Evolutionary conservation across 2,113 vertebrate species (phyloP).

Genomic region (Odontesthes bonariensis): DNA sequence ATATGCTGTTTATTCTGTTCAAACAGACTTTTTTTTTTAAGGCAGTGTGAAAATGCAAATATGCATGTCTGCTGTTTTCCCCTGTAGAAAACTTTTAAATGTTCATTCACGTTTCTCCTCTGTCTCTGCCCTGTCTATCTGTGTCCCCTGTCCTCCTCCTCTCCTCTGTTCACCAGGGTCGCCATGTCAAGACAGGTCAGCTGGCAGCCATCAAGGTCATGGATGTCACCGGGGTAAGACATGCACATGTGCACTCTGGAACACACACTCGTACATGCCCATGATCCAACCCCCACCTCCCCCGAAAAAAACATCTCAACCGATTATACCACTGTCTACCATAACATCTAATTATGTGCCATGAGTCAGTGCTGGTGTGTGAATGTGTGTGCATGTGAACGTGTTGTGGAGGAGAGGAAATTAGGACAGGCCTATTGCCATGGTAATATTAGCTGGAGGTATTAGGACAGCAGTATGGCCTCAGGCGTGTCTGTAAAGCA

Average conservation of each 20-base stretch:
- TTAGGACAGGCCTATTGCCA: constrained; percentile 70
- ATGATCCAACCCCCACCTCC: background rate
- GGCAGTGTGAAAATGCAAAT: background rate
- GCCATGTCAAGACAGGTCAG: constrained; percentile 84
- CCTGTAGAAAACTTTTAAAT: background rate
- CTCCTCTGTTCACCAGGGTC: constrained; percentile 70
- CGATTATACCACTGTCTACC: constrained; percentile 44
- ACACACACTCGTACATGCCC: constrained; percentile 18
- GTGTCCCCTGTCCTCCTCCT: constrained; percentile 12
- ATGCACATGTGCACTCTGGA: background rate
- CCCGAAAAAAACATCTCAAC: constrained; percentile 45
- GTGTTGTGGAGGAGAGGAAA: constrained; percentile 61
- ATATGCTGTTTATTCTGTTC: no score
- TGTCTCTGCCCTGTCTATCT: constrained; percentile 5
- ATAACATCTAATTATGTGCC: constrained; percentile 66
- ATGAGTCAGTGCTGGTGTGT: constrained; percentile 53
- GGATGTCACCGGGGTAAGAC: constrained; percentile 84
- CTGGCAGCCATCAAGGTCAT: constrained; percentile 85
- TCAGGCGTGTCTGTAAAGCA: constrained; percentile 62
- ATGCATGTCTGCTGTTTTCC: background rate
- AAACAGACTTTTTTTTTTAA: no score
- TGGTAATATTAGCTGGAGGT: constrained; percentile 70
- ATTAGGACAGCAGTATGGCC: constrained; percentile 66
- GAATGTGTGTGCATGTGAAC: constrained; percentile 8
- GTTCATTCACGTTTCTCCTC: background rate